Evolutionary conservation across 2,888 invertebrate genomes (phyloP).

Genomic region (Nomada ferruginata): DNA sequence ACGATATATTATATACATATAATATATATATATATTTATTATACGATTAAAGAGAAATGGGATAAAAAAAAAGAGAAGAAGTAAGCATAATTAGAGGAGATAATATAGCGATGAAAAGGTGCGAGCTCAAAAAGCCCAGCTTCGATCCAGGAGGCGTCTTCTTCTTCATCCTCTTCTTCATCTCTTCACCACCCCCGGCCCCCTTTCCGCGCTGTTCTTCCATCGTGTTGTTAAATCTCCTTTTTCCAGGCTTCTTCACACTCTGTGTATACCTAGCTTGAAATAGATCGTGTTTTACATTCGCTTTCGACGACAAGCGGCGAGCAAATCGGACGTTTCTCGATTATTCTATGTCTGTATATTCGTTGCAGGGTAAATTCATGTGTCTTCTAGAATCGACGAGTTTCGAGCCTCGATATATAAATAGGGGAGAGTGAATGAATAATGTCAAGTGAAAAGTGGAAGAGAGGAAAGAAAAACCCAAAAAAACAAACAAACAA

Average conservation of each 20-base stretch:
- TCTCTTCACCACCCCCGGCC: conserved; percentile 28
- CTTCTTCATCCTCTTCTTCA: conserved; percentile 58
- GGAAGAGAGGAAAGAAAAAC: no score
- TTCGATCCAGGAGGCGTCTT: conserved; percentile 73
- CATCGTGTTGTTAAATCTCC: background rate
- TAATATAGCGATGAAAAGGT: conserved; percentile 70
- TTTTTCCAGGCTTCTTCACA: conserved; percentile 7
- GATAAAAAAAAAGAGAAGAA: conserved; percentile 43
- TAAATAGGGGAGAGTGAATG: no score
- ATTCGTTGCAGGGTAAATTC: conserved; percentile 55
- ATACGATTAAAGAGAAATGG: conserved; percentile 73
- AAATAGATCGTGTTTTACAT: background rate
- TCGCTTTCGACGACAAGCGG: conserved; percentile 17
- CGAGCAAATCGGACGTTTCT: conserved; percentile 30
- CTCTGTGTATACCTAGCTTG: background rate
- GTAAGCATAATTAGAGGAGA: conserved; percentile 75
- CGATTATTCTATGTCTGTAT: conserved; percentile 25
- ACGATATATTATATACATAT: conserved; percentile 77
- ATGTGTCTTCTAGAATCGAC: conserved; percentile 46
- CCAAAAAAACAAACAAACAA: background rate
- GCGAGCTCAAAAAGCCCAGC: conserved; percentile 74
- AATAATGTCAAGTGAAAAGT: background rate
- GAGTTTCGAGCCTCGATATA: conserved; percentile 4
- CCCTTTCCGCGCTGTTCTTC: conserved; percentile 35
- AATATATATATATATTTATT: conserved; percentile 81